phyloP scores from a whole-genome alignment of 2,113 vertebrate genomes.

The Dinomys branickii region DNA sequence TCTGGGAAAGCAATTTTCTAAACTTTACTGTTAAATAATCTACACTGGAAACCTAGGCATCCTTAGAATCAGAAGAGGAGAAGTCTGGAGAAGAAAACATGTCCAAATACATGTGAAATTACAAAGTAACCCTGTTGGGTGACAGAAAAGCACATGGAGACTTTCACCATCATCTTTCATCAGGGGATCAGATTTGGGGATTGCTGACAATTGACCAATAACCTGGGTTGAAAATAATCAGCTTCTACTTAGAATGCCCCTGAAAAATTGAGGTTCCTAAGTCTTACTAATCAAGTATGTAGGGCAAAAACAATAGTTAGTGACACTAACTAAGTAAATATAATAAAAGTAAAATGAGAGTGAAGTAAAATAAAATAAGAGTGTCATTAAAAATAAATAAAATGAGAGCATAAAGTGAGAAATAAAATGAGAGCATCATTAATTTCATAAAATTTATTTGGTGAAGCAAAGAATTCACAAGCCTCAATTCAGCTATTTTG shows the following conservation, averaged over 20 bases:
- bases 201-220: conserved; percentile 17
- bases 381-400: not conserved
- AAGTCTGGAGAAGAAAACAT: not conserved
- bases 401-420: not conserved
- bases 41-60: not conserved
- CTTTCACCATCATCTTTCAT: not conserved
- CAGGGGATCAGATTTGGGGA: not conserved
- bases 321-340: not conserved
- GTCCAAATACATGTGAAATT: not conserved
- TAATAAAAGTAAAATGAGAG: not conserved
- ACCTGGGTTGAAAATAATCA: not conserved
- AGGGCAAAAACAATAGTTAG: not conserved
- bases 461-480: conserved; percentile 20
- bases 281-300: not conserved
- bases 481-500: not conserved
- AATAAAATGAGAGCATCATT: not conserved
- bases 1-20: not conserved
- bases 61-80: not conserved
- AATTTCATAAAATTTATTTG: conserved; percentile 32
- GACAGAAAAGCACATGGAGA: not conserved
- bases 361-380: not conserved
- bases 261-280: not conserved
- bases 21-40: not conserved
- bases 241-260: not conserved
- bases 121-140: not conserved